Evolutionary conservation across 2,113 vertebrate species (phyloP).

Genomic region (Chinchilla lanigera): DNA sequence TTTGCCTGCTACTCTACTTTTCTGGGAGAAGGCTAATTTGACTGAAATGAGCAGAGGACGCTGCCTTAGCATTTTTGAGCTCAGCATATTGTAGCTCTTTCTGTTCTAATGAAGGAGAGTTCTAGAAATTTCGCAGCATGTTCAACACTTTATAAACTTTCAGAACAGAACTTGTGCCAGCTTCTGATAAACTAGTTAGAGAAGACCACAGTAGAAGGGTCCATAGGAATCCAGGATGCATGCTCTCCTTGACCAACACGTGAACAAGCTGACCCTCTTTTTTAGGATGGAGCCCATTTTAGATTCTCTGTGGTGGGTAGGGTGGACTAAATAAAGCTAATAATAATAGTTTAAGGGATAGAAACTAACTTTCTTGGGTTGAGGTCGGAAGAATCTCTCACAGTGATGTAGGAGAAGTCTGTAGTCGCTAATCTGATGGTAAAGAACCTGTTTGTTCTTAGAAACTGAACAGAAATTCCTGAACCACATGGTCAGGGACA

Average conservation of each 20-base stretch:
- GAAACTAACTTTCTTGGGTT: neutral
- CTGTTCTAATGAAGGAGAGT: slow-evolving; percentile 47
- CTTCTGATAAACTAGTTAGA: neutral
- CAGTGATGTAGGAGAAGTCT: neutral
- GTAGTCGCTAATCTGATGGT: neutral
- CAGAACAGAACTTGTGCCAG: neutral
- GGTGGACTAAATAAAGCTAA: neutral
- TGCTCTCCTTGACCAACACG: neutral
- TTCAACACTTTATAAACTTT: neutral
- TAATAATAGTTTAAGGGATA: neutral
- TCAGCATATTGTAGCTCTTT: neutral
- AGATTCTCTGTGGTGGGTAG: neutral
- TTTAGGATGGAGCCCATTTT: neutral
- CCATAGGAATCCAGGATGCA: neutral
- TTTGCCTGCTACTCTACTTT: slow-evolving; percentile 3
- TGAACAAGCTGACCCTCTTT: neutral
- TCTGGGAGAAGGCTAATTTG: neutral
- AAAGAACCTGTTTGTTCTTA: neutral
- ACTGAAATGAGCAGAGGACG: neutral
- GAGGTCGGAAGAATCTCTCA: neutral
- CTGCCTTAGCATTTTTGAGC: neutral
- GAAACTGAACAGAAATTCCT: neutral
- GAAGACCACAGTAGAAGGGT: neutral
- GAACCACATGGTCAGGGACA: neutral
- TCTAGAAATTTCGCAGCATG: neutral